Percentiles rank a stretch among this genome's conserved stretches.
These are phyloP conservation scores for Astreopora myriophthalma DNA, from an alignment of 64 coral and sea anemone genomes.

Conservation along the genomic window DNA sequence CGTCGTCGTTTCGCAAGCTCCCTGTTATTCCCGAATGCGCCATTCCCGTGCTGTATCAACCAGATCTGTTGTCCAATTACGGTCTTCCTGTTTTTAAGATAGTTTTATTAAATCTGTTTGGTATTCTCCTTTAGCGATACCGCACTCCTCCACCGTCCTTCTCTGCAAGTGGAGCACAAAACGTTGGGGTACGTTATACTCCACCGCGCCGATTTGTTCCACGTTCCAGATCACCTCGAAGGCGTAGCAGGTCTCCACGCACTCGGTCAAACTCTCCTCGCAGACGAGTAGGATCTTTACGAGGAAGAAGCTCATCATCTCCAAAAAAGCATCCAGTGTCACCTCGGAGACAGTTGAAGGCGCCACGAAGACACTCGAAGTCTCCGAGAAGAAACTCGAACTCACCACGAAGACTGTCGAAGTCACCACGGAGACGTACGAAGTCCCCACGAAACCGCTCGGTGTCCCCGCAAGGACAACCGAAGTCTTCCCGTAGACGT, in stretches of 20 bases:
- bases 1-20: too few species aligned
- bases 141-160: constrained; percentile 53
- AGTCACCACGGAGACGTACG: neutral
- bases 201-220: neutral
- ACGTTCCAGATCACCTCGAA: constrained; percentile 8
- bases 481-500: neutral
- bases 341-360: neutral
- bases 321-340: neutral
- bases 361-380: neutral
- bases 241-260: neutral
- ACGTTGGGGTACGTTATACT: neutral
- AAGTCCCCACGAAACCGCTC: neutral
- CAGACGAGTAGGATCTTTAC: neutral
- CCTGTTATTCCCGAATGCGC: too few species aligned
- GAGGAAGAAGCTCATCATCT: neutral
- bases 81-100: too few species aligned
- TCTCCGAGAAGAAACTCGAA: neutral
- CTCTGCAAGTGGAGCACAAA: neutral
- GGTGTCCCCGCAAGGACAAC: neutral
- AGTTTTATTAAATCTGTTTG: neutral
- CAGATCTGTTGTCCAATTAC: too few species aligned
- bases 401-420: neutral
- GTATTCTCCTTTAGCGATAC: constrained; percentile 20
- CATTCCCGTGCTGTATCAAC: too few species aligned
- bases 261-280: neutral